These are phyloP conservation scores for Cheilosia soror DNA, from an alignment of 2,888 invertebrate genomes.

Conservation along the genomic window DNA sequence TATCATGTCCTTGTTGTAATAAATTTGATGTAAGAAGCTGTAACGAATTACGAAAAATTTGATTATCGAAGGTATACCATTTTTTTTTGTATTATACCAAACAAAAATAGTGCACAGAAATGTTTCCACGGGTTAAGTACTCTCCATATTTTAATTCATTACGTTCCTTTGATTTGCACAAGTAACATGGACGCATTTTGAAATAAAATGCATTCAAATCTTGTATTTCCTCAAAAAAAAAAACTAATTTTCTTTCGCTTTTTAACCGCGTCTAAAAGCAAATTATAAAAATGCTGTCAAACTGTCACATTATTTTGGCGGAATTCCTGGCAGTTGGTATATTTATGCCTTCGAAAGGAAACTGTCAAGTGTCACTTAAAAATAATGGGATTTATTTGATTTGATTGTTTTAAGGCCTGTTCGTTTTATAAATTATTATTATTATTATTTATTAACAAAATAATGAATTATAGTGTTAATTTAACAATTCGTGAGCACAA, in stretches of 20 bases:
- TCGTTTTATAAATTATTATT: no score
- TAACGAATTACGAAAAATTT: slow-evolving; percentile 76
- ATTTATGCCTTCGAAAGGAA: background rate
- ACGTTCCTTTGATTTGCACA: slow-evolving; percentile 55
- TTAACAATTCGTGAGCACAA: no score
- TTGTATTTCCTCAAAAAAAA: background rate
- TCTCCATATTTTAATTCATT: slow-evolving; percentile 66
- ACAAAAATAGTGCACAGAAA: slow-evolving; percentile 90
- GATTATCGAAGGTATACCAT: background rate
- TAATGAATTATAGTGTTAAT: no score
- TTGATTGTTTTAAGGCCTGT: no score
- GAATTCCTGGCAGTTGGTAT: background rate
- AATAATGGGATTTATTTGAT: slow-evolving; percentile 36
- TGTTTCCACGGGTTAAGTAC: slow-evolving; percentile 83
- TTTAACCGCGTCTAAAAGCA: background rate
- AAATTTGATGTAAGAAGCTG: slow-evolving; percentile 90
- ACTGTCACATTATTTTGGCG: slow-evolving; percentile 34
- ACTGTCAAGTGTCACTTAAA: background rate
- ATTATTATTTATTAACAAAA: no score
- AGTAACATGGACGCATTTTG: slow-evolving; percentile 54
- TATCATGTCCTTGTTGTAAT: slow-evolving; percentile 87
- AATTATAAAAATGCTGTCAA: background rate
- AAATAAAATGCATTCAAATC: slow-evolving; percentile 17
- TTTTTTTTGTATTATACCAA: slow-evolving; percentile 84
- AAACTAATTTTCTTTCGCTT: background rate